phyloP scores from a whole-genome alignment of 2,113 vertebrate species.

The Noturus placidus region DNA sequence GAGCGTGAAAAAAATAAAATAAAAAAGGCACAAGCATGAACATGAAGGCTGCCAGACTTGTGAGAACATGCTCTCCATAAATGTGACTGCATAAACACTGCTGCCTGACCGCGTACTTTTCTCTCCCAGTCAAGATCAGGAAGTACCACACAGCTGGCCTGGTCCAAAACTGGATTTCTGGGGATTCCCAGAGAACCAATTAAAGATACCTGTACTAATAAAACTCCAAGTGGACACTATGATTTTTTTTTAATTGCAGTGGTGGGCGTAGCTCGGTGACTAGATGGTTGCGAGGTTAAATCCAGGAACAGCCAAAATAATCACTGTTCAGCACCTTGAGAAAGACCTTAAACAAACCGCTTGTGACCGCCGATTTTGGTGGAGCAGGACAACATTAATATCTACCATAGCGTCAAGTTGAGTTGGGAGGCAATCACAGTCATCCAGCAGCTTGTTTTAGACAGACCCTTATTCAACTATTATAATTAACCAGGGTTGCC shows the following conservation, averaged over 20 bases:
- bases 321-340: background rate
- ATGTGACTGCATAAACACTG: conserved; percentile 45
- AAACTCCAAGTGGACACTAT: background rate
- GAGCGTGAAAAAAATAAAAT: background rate
- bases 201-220: background rate
- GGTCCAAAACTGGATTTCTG: background rate
- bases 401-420: background rate
- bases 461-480: no score
- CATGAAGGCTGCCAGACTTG: conserved; percentile 41
- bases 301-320: background rate
- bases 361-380: background rate
- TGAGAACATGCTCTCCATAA: conserved; percentile 39
- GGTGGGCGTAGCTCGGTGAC: background rate
- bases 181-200: background rate
- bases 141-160: background rate
- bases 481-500: background rate
- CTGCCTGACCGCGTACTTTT: conserved; percentile 21
- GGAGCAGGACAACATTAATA: background rate
- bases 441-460: background rate
- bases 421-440: background rate
- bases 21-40: conserved; percentile 29
- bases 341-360: background rate
- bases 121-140: background rate
- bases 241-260: background rate
- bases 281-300: background rate